Percentiles rank a stretch among this genome's conserved stretches.
phyloP scores from a whole-genome alignment of 2,797 vertebrate species.

The Arrhamphus sclerolepis region DNA sequence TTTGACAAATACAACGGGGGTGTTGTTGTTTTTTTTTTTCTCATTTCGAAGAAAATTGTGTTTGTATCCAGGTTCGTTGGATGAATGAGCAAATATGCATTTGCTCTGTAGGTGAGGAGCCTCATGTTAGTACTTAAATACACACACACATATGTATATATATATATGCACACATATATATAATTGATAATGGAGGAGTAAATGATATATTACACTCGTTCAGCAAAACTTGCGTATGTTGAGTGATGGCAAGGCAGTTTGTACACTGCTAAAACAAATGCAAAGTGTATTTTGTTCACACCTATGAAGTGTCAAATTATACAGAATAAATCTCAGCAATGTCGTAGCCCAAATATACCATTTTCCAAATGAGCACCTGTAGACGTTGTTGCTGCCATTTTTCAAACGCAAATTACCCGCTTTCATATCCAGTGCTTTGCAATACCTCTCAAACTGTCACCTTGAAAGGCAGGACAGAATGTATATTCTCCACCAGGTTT shows the following conservation, averaged over 20 bases:
- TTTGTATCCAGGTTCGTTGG: conserved; percentile 60
- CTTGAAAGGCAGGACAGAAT: conserved; percentile 63
- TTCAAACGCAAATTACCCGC: conserved; percentile 58
- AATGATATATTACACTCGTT: not conserved
- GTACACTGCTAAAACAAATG: conserved; percentile 33
- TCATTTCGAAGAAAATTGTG: conserved; percentile 31
- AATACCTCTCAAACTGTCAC: conserved; percentile 66
- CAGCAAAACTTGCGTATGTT: not conserved
- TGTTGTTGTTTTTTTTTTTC: conserved; percentile 10
- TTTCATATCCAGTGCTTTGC: conserved; percentile 53
- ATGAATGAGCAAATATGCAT: conserved; percentile 53
- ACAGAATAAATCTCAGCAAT: conserved; percentile 36
- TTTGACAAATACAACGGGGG: conserved; percentile 7
- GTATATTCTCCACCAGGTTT: conserved; percentile 35
- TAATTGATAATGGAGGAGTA: not conserved
- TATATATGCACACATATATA: too few relatives aligned
- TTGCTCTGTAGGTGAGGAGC: conserved; percentile 62
- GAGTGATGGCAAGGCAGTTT: conserved; percentile 7
- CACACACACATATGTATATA: too few relatives aligned
- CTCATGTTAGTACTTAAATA: conserved; percentile 69
- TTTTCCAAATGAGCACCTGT: conserved; percentile 69
- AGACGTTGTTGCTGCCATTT: conserved; percentile 62
- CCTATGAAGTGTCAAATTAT: conserved; percentile 63
- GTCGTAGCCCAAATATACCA: conserved; percentile 60
- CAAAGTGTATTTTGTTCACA: conserved; percentile 46